A percentile compares a stretch with the other conserved stretches of the same genome.
Conservation (phyloP, 2,888 invertebrate species). For the Calameuta pallipes region DNA sequence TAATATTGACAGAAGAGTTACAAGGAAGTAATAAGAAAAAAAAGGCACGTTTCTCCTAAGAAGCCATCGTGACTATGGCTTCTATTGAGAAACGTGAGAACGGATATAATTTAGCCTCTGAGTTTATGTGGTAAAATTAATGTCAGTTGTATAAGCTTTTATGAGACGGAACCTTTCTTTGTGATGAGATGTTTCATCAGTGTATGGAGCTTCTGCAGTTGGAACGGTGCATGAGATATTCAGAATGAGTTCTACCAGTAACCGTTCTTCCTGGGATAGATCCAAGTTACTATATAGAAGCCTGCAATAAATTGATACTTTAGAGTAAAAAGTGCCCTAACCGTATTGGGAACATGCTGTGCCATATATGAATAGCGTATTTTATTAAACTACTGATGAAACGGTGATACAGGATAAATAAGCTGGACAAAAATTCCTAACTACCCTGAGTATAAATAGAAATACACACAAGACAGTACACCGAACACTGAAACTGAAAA, state of each 20-base stretch:
- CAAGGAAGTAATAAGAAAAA: not conserved
- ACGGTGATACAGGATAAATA: not conserved
- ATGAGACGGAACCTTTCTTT: conserved; percentile 30
- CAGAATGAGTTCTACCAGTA: conserved; percentile 46
- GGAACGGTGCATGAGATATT: conserved; percentile 22
- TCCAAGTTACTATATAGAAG: conserved; percentile 57
- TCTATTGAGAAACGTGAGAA: not conserved
- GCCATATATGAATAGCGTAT: not conserved
- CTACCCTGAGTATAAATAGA: not conserved
- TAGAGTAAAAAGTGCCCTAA: not conserved
- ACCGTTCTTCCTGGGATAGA: conserved; percentile 47
- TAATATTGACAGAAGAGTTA: not conserved
- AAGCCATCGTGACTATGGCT: not conserved
- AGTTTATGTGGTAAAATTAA: not conserved
- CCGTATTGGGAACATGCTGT: not conserved
- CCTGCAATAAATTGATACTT: conserved; percentile 41
- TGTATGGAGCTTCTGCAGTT: not conserved
- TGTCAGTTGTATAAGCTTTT: not conserved
- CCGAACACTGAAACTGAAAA: not conserved
- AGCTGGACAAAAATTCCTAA: not conserved
- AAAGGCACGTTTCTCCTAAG: not conserved
- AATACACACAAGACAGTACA: not conserved
- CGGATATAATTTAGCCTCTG: not conserved
- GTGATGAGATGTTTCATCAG: conserved; percentile 16
- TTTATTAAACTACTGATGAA: not conserved